A percentile compares a stretch with the other conserved stretches of the same genome.
Conservation (phyloP, 1,140 invertebrate species). For the Drosophila albomicans region DNA sequence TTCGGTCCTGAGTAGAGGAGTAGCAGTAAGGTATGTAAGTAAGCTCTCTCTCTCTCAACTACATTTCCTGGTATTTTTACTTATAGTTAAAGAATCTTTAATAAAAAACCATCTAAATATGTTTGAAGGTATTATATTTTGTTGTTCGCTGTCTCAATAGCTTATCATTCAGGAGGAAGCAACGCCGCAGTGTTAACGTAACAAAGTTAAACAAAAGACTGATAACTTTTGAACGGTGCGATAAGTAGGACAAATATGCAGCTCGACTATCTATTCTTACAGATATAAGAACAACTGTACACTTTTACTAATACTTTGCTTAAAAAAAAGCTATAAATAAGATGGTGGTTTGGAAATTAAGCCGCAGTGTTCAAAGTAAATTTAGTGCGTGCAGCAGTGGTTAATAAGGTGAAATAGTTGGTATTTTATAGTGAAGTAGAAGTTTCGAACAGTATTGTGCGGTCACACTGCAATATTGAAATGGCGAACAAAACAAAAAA, state of each 20-base stretch:
- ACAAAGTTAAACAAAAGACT: conserved; percentile 60
- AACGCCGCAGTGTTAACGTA: conserved; percentile 68
- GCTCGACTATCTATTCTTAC: conserved; percentile 35
- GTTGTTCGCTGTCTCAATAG: conserved; percentile 7
- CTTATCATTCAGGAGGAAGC: conserved; percentile 52
- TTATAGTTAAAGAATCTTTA: conserved; percentile 14
- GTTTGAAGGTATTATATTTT: conserved; percentile 15
- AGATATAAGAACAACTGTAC: conserved; percentile 12
- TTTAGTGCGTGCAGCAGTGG: conserved; percentile 12
- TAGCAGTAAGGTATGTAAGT: too few relatives aligned
- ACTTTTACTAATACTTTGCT: background rate
- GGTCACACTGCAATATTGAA: background rate
- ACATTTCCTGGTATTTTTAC: background rate
- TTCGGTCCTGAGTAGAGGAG: too few relatives aligned
- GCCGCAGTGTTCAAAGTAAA: conserved; percentile 9
- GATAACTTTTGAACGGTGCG: conserved; percentile 43
- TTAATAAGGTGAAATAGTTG: conserved; percentile 1
- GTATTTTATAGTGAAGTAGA: background rate
- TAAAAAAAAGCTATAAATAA: conserved; percentile 34
- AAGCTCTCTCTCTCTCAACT: too few relatives aligned
- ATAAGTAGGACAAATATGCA: conserved; percentile 56
- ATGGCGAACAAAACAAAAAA: too few relatives aligned
- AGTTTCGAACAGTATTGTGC: too few relatives aligned
- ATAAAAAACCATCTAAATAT: background rate
- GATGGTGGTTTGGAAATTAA: background rate